A percentile compares a stretch with the other conserved stretches of the same genome.
Conservation (phyloP, 2,113 vertebrate species). For the Gopherus evgoodei region DNA sequence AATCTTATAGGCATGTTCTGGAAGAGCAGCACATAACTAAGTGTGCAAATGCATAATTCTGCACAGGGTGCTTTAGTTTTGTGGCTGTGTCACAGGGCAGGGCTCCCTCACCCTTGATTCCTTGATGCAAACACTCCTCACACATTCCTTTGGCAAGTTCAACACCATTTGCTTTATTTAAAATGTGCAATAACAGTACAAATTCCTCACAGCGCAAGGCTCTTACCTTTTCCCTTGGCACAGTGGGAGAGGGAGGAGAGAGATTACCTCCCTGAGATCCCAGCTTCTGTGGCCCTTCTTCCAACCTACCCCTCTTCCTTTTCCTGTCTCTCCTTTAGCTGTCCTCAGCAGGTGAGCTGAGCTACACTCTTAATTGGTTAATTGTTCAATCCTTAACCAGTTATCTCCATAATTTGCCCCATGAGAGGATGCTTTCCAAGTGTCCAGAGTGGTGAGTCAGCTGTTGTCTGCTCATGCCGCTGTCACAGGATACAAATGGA, state of each 20-base stretch:
- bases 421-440: background rate
- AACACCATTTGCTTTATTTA: background rate
- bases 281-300: background rate
- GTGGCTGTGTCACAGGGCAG: background rate
- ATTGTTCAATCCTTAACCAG: background rate
- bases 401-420: background rate
- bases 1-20: background rate
- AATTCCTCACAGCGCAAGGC: background rate
- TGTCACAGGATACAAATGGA: background rate
- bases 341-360: background rate
- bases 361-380: background rate
- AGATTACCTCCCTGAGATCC: background rate
- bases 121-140: background rate
- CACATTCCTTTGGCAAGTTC: background rate
- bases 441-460: background rate
- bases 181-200: background rate
- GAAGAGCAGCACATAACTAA: background rate
- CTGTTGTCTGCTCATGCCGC: background rate
- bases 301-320: no score
- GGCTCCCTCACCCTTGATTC: background rate
- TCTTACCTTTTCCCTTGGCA: background rate
- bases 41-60: background rate
- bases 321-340: background rate
- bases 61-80: accelerated
- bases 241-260: background rate